Conservation (phyloP, 2,797 vertebrate genomes). For the Sylvilagus floridanus region DNA sequence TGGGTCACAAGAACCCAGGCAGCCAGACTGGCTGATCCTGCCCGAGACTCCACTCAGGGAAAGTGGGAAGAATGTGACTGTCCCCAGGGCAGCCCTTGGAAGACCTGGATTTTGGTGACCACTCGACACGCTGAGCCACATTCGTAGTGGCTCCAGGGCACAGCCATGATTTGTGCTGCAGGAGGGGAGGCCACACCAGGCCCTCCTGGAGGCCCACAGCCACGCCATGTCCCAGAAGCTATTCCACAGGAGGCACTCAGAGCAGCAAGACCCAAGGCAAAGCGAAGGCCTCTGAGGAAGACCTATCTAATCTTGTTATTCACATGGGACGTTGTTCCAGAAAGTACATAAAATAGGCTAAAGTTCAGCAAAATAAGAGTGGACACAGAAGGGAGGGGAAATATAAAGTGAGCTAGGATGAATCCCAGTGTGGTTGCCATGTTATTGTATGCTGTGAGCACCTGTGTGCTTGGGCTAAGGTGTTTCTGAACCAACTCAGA, state of each 20-base stretch:
- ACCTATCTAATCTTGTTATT: conserved; percentile 18
- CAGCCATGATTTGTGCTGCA: not conserved
- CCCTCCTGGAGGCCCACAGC: too few species aligned
- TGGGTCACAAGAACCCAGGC: not conserved
- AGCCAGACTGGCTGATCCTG: not conserved
- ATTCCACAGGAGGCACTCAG: not conserved
- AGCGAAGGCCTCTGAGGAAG: not conserved
- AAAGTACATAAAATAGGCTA: not conserved
- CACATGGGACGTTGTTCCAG: not conserved
- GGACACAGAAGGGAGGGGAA: not conserved
- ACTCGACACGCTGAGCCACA: not conserved
- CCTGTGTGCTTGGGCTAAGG: not conserved
- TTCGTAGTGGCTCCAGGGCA: accelerated
- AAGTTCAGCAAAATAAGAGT: not conserved
- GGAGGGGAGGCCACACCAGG: not conserved
- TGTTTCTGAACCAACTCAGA: not conserved
- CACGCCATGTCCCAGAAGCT: not conserved
- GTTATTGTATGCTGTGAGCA: not conserved
- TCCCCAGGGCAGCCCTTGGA: too few species aligned
- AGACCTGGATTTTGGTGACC: not conserved
- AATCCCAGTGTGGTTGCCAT: not conserved
- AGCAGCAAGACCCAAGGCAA: not conserved
- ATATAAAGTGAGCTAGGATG: not conserved
- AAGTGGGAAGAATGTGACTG: not conserved
- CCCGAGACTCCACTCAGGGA: accelerated